A percentile compares a stretch with the other conserved stretches of the same genome.
Evolutionary conservation across 2,888 invertebrate species (phyloP).

Genomic region (Lingula anatina): DNA sequence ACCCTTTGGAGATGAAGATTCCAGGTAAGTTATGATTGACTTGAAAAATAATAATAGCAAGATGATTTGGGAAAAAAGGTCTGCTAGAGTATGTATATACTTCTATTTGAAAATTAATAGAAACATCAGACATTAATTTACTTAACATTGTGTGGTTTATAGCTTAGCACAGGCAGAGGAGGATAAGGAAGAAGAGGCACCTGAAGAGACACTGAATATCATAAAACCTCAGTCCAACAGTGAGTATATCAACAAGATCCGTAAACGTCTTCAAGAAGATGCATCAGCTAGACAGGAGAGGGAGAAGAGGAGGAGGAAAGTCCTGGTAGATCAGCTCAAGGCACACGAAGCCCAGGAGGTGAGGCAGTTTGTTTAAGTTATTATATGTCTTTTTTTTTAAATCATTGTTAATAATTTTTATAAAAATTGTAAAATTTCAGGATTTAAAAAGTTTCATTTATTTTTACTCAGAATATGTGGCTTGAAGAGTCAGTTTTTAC

Average conservation of each 20-base stretch:
- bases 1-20: slow-evolving; percentile 7
- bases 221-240: slow-evolving; percentile 41
- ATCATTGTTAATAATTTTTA: neutral
- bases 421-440: neutral
- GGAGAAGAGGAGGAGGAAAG: slow-evolving; percentile 50
- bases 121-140: too few species aligned
- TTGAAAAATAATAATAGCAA: too few species aligned
- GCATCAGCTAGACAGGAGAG: slow-evolving; percentile 45
- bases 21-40: slow-evolving; percentile 1
- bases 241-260: slow-evolving; percentile 48
- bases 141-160: too few species aligned
- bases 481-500: too few species aligned
- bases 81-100: too few species aligned
- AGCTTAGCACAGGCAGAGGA: slow-evolving; percentile 8
- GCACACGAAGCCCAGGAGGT: slow-evolving; percentile 49
- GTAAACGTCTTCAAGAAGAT: slow-evolving; percentile 49
- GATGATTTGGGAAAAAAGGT: too few species aligned
- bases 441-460: neutral
- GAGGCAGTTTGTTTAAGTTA: neutral
- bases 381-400: neutral
- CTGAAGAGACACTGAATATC: slow-evolving; percentile 27
- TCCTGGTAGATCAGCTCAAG: slow-evolving; percentile 48
- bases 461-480: neutral
- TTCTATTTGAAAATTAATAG: too few species aligned
- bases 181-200: slow-evolving; percentile 23